Evolutionary conservation across 2,113 vertebrate species (phyloP).

Genomic region (Channa maculata): DNA sequence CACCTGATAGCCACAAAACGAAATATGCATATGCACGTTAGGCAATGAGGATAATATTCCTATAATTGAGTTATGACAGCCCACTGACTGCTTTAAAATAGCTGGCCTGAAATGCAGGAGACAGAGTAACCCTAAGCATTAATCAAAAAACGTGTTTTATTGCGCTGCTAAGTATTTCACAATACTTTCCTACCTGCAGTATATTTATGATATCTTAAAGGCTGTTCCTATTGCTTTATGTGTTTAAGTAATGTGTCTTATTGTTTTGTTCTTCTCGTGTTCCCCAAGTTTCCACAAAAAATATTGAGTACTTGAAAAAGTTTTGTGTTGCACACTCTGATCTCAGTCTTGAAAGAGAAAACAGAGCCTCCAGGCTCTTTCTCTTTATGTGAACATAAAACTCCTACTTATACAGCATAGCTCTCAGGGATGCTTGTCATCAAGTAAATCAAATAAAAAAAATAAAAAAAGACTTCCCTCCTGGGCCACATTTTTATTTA

Average conservation of each 20-base stretch:
- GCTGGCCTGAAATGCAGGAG: neutral
- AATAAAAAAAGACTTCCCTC: neutral
- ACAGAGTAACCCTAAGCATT: neutral
- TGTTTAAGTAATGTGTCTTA: no score
- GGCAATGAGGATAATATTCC: neutral
- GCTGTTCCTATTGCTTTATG: no score
- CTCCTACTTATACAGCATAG: slow-evolving; percentile 1
- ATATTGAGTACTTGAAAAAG: no score
- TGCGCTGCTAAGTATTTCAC: no score
- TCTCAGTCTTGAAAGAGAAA: slow-evolving; percentile 4
- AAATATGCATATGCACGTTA: neutral
- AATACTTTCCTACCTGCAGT: no score
- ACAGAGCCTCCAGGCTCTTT: slow-evolving; percentile 3
- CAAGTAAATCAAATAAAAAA: neutral
- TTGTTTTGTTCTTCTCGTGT: no score
- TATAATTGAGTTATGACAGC: neutral
- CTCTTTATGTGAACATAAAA: slow-evolving; percentile 16
- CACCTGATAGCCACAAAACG: no score
- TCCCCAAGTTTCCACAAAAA: no score
- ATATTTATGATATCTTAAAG: no score
- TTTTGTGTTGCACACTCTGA: no score
- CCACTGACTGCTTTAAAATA: no score
- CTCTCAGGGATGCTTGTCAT: slow-evolving; percentile 34
- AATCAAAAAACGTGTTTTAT: no score
- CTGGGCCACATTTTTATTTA: neutral